Conservation (phyloP, 2,888 invertebrate genomes). For the Dorcus hopei region DNA sequence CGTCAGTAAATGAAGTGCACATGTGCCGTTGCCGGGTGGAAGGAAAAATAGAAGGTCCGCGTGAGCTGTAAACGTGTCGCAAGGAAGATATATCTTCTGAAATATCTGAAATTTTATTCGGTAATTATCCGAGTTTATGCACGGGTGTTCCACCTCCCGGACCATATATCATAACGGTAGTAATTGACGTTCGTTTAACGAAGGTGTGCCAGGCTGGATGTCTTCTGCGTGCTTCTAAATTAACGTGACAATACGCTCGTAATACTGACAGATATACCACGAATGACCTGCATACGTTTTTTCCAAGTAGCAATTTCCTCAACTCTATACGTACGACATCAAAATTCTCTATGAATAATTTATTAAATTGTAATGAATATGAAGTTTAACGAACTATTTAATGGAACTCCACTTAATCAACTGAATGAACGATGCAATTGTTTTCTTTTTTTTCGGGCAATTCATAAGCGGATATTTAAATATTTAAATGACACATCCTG, state of each 20-base stretch:
- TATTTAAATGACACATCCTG: too few relatives aligned
- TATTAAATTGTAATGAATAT: too few relatives aligned
- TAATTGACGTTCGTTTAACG: constrained; percentile 24
- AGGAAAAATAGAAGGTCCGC: constrained; percentile 6
- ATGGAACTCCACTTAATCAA: too few relatives aligned
- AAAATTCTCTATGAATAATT: too few relatives aligned
- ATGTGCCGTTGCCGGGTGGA: constrained; percentile 17
- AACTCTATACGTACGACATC: too few relatives aligned
- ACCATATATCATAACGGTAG: constrained; percentile 22
- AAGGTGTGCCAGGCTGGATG: constrained; percentile 11
- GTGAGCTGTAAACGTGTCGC: constrained; percentile 19
- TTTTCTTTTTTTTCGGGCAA: too few relatives aligned
- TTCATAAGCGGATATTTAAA: too few relatives aligned
- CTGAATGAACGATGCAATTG: too few relatives aligned
- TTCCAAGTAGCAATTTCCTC: too few relatives aligned
- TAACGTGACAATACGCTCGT: background rate
- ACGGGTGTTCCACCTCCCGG: constrained; percentile 11
- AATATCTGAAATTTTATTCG: constrained; percentile 31
- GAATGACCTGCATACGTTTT: too few relatives aligned
- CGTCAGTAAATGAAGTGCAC: constrained; percentile 25
- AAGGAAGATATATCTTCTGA: constrained; percentile 21
- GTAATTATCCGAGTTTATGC: constrained; percentile 27
- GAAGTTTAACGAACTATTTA: too few relatives aligned
- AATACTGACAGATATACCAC: too few relatives aligned
- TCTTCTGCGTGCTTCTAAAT: constrained; percentile 8